These are phyloP conservation scores for Leucopternis melanops DNA, from an alignment of 2,113 vertebrate species.

Conservation along the genomic window DNA sequence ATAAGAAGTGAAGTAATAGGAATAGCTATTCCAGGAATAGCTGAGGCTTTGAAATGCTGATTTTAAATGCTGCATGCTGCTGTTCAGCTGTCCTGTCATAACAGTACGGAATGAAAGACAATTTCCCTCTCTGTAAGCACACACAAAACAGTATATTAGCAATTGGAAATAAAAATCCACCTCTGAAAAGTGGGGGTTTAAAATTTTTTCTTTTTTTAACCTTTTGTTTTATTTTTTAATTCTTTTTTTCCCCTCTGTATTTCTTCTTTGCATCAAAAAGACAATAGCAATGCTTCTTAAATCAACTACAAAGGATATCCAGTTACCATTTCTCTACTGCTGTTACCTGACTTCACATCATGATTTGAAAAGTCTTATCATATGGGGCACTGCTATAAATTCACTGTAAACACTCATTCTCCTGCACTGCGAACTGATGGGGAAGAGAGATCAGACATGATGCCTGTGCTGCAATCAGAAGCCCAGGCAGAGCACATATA, in stretches of 20 bases:
- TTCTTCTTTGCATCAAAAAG: not conserved
- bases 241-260: not conserved
- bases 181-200: not conserved
- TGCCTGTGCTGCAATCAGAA: not conserved
- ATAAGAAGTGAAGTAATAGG: slow-evolving; percentile 26
- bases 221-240: not conserved
- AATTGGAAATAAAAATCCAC: not conserved
- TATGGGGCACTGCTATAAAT: not conserved
- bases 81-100: not conserved
- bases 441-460: not conserved
- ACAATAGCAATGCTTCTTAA: not conserved
- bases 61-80: not conserved
- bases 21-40: slow-evolving; percentile 46
- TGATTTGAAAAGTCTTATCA: not conserved
- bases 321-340: not conserved
- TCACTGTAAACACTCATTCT: not conserved
- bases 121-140: not conserved
- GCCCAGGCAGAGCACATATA: not conserved
- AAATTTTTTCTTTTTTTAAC: not conserved
- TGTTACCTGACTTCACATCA: not conserved
- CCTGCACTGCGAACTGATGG: not conserved
- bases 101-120: not conserved
- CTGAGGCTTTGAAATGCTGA: slow-evolving; percentile 55
- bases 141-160: not conserved
- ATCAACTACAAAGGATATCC: not conserved